Percentiles rank a stretch among this genome's conserved stretches.
phyloP scores from a whole-genome alignment of 2,797 vertebrate genomes.

The Echeneis naucrates region DNA sequence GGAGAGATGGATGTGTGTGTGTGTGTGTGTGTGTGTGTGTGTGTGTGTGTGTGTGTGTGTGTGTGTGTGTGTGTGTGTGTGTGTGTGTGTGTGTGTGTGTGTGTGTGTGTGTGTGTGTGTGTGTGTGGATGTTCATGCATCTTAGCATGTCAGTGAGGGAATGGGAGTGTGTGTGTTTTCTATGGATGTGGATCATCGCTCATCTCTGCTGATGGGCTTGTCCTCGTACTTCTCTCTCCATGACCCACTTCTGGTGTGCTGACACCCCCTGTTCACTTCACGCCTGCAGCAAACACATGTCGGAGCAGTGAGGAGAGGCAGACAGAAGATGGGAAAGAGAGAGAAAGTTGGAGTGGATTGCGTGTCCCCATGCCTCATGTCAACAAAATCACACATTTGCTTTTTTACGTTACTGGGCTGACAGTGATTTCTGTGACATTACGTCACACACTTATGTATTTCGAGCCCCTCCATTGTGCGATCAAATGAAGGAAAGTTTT shows the following conservation, averaged over 20 bases:
- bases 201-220: constrained; percentile 74
- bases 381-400: not conserved
- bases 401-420: constrained; percentile 29
- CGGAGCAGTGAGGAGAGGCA: constrained; percentile 44
- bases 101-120: not conserved
- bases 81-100: not conserved
- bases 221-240: constrained; percentile 59
- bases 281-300: constrained; percentile 66
- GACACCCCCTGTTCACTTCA: constrained; percentile 69
- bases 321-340: constrained; percentile 42
- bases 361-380: constrained; percentile 9
- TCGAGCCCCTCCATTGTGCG: not conserved
- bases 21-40: not conserved
- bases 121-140: not conserved
- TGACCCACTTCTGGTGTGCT: constrained; percentile 78
- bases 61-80: not conserved
- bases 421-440: constrained; percentile 16
- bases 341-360: constrained; percentile 12
- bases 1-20: too few relatives aligned
- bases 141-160: constrained; percentile 19
- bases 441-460: constrained; percentile 2
- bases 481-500: not conserved
- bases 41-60: not conserved
- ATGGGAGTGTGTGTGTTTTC: constrained; percentile 14
- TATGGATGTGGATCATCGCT: constrained; percentile 62